Evolutionary conservation across 2,797 vertebrate species (phyloP).

Genomic region (Poecile montanus): DNA sequence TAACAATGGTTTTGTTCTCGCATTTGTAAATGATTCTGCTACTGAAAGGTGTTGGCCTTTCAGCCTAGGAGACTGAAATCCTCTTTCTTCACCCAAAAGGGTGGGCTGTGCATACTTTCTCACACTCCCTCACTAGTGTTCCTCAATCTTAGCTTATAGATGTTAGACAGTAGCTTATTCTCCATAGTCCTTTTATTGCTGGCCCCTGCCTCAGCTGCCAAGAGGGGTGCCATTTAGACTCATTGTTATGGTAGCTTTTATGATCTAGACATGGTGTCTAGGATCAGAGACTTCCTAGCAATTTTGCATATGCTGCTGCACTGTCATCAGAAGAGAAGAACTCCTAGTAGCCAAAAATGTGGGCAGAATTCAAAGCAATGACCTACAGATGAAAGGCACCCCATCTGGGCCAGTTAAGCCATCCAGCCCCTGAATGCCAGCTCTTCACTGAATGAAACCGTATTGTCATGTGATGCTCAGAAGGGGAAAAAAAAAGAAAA

Average conservation of each 20-base stretch:
- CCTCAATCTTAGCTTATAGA: constrained; percentile 50
- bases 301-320: constrained; percentile 39
- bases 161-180: constrained; percentile 54
- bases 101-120: constrained; percentile 39
- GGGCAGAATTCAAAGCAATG: constrained; percentile 62
- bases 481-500: not conserved
- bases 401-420: constrained; percentile 40
- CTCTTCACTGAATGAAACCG: constrained; percentile 42
- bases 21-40: constrained; percentile 49
- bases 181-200: constrained; percentile 49
- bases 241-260: constrained; percentile 63
- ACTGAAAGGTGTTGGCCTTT: constrained; percentile 58
- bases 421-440: constrained; percentile 40
- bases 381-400: constrained; percentile 58
- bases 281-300: constrained; percentile 59
- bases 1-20: constrained; percentile 50
- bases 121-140: constrained; percentile 39
- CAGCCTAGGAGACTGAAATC: constrained; percentile 30
- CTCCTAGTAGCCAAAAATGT: constrained; percentile 41
- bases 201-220: constrained; percentile 54
- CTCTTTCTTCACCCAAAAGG: constrained; percentile 47
- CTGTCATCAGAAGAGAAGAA: constrained; percentile 41
- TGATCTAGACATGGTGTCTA: constrained; percentile 63
- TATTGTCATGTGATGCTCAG: constrained; percentile 23
- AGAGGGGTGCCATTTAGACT: constrained; percentile 58